Conservation (phyloP, 2,113 vertebrate species). For the Morone chrysops region DNA sequence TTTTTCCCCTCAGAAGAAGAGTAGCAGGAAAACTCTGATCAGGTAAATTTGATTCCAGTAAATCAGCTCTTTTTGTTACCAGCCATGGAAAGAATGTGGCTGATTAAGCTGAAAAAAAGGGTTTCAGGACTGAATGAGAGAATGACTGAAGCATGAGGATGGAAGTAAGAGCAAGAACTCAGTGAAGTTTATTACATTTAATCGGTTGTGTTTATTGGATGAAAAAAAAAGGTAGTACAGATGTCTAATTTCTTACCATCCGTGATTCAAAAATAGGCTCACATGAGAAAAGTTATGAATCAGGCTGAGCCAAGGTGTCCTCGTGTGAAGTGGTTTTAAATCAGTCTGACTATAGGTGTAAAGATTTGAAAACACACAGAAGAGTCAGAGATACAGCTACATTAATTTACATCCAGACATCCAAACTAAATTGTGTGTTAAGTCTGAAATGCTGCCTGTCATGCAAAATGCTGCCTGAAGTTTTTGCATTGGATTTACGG, state of each 20-base stretch:
- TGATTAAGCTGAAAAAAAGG: slow-evolving; percentile 58
- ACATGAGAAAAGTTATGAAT: too few species aligned
- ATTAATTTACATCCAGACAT: neutral
- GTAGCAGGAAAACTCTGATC: slow-evolving; percentile 71
- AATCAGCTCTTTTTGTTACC: slow-evolving; percentile 68
- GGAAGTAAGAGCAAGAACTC: neutral
- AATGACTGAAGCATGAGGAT: slow-evolving; percentile 6
- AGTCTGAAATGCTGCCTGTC: neutral
- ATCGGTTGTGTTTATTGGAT: neutral
- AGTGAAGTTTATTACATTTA: neutral
- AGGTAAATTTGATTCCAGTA: slow-evolving; percentile 74
- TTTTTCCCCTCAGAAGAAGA: slow-evolving; percentile 40
- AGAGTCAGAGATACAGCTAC: neutral
- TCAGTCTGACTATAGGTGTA: neutral
- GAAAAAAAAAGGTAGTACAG: neutral
- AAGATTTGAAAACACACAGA: neutral
- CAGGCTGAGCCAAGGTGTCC: neutral
- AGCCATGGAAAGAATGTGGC: slow-evolving; percentile 77
- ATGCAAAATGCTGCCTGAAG: neutral
- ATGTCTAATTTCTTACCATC: neutral
- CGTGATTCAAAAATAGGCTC: too few species aligned
- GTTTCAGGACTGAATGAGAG: slow-evolving; percentile 11
- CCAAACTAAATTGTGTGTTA: neutral
- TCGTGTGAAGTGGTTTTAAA: neutral
- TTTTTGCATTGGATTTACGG: neutral